Conservation (phyloP, 2,888 invertebrate species). For the Julus scandinavius region DNA sequence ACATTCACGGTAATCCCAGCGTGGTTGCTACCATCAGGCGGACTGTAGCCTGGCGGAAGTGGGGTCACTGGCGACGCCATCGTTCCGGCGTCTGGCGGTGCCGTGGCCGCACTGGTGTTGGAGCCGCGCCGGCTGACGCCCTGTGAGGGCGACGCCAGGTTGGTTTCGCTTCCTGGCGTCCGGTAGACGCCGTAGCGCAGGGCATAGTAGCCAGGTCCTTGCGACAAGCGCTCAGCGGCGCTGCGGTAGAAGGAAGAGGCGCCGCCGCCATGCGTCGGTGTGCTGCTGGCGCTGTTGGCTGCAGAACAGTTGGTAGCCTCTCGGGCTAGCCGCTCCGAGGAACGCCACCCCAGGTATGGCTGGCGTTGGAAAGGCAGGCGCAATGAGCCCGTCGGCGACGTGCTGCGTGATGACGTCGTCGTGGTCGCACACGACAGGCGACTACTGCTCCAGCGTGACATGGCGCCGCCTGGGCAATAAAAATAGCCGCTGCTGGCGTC, state of each 20-base stretch:
- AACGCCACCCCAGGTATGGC: constrained; percentile 90
- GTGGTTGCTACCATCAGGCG: constrained; percentile 65
- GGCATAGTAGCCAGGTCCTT: constrained; percentile 58
- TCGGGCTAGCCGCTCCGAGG: constrained; percentile 76
- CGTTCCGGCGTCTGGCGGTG: constrained; percentile 53
- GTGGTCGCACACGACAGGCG: constrained; percentile 72
- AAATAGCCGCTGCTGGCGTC: constrained; percentile 67
- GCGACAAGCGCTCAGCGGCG: constrained; percentile 71
- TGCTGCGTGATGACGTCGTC: constrained; percentile 68
- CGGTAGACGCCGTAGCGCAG: constrained; percentile 52
- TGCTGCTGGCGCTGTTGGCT: constrained; percentile 63
- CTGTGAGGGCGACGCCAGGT: not conserved
- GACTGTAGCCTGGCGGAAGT: constrained; percentile 53
- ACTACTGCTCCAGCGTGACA: constrained; percentile 69
- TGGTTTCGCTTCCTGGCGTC: constrained; percentile 45
- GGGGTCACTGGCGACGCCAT: not conserved
- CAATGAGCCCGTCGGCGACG: constrained; percentile 58
- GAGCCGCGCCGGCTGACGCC: constrained; percentile 72
- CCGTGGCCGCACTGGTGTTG: constrained; percentile 55
- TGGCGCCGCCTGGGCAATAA: constrained; percentile 29
- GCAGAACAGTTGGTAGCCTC: constrained; percentile 64
- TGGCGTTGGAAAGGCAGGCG: constrained; percentile 71
- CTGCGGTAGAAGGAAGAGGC: constrained; percentile 70
- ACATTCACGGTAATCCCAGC: constrained; percentile 32
- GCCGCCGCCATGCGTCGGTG: constrained; percentile 67